Evolutionary conservation across 2,797 vertebrate species (phyloP).

Genomic region (Rhincodon typus): DNA sequence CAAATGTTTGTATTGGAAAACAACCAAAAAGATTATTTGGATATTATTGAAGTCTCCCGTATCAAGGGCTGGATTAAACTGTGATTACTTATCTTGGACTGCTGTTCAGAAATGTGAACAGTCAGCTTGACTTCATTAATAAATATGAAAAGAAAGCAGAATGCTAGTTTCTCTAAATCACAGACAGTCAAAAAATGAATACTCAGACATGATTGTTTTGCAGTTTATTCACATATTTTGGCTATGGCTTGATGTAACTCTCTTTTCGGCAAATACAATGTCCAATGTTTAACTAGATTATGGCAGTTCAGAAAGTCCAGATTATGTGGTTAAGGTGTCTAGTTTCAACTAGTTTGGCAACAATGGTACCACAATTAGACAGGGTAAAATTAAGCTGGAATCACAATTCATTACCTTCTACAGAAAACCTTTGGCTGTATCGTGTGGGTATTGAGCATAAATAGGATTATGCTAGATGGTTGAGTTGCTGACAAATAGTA

Average conservation of each 20-base stretch:
- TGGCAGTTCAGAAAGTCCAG: background rate
- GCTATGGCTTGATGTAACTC: background rate
- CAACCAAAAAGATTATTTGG: background rate
- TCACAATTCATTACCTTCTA: background rate
- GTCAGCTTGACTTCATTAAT: background rate
- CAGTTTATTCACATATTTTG: background rate
- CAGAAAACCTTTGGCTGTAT: background rate
- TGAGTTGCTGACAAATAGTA: background rate
- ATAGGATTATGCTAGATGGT: background rate
- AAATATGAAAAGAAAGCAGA: background rate
- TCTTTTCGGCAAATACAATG: background rate
- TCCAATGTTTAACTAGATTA: background rate
- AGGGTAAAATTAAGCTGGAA: background rate
- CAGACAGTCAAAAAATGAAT: background rate
- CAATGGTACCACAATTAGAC: no score
- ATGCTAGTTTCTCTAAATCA: background rate
- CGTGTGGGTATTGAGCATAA: background rate
- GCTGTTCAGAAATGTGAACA: background rate
- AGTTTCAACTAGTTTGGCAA: background rate
- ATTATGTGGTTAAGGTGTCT: background rate
- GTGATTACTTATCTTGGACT: slow-evolving; percentile 4
- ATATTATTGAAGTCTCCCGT: background rate
- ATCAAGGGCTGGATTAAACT: background rate
- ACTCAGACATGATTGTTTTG: background rate
- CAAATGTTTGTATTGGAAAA: background rate